Evolutionary conservation across 2,888 invertebrate species (phyloP), one percentile per base, ranked within the genome.

Genomic region (Deilephila elpenor): DNA sequence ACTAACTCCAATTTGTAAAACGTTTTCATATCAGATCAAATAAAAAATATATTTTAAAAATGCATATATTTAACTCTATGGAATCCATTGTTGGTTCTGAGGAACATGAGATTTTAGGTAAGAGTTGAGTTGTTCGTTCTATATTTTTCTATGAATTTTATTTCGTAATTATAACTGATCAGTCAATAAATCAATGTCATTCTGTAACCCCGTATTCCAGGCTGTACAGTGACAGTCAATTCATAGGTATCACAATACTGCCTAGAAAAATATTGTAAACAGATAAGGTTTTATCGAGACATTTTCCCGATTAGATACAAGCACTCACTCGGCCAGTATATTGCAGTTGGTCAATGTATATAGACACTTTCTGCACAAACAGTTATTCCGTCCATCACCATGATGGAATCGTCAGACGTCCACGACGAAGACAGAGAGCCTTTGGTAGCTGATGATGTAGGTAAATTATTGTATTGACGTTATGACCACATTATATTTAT

Each of bases 391-490:
- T 56, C 56, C 14, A 44, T 25, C 51, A 51, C 5, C 14, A 71
- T 71, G 64, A 82, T 82, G 81, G 75, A 78, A 32, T 61, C 78
- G 25, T 71, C 76, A 29, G 82, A 77, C 37, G 75, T 75, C 72
- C 83, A 77, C 34, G 76, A 74, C 73, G 83, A 72, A 32, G 89
- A 90, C 37, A 83, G 79, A 0, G 86, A 85, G 73, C 86, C 88
- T 5, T 81, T 91, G 19, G 78, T 89, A 44, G 74, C 74, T 64
- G 81, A 78, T 34, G 77, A 87, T 87, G 88, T 90, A 86, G 89
- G 90, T 89, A 89, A 88, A 83, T 78, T 75, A 83, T 78, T 75
- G 6, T 64, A 34, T 17, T 6, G 51, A 14, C n/a, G 6, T n/a
- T 8, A 14, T 20, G 20, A 20, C 32, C 25, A 60, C 20, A 5